These are phyloP conservation scores for Drosophila quadrilineata DNA, from an alignment of 1,140 invertebrate species.

Conservation along the genomic window DNA sequence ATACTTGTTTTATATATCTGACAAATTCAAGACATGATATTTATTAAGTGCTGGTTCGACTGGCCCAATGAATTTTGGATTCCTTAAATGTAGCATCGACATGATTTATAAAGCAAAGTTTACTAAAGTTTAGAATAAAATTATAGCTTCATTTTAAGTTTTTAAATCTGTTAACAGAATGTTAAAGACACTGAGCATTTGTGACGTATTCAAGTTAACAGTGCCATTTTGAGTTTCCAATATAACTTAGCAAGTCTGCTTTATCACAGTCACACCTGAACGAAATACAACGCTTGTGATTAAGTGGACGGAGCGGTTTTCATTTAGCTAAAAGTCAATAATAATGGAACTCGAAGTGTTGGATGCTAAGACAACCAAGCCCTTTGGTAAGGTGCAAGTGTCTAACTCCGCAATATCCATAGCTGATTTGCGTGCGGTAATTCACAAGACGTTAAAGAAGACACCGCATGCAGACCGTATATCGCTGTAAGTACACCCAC, in stretches of 20 bases:
- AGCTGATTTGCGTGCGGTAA: conserved; percentile 88
- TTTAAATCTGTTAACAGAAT: no score
- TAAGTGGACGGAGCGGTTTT: not conserved
- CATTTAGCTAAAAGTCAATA: not conserved
- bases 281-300: conserved; percentile 7
- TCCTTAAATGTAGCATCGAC: not conserved
- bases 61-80: conserved; percentile 16
- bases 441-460: conserved; percentile 85
- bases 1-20: conserved; percentile 6
- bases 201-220: conserved; percentile 2
- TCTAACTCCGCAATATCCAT: conserved; percentile 84
- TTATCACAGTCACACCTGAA: not conserved
- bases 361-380: conserved; percentile 83
- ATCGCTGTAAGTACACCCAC: conserved; percentile 83
- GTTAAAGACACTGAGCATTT: not conserved
- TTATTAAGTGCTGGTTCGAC: conserved; percentile 40
- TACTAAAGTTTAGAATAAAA: not conserved
- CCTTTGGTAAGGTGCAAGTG: conserved; percentile 83
- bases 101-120: not conserved
- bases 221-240: conserved; percentile 23
- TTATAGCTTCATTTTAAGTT: not conserved
- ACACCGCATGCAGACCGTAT: conserved; percentile 91
- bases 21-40: conserved; percentile 48
- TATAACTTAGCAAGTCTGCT: not conserved
- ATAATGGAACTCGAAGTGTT: conserved; percentile 84